Conservation (phyloP, 2,888 invertebrate species). For the Eucriotettix oculatus region DNA sequence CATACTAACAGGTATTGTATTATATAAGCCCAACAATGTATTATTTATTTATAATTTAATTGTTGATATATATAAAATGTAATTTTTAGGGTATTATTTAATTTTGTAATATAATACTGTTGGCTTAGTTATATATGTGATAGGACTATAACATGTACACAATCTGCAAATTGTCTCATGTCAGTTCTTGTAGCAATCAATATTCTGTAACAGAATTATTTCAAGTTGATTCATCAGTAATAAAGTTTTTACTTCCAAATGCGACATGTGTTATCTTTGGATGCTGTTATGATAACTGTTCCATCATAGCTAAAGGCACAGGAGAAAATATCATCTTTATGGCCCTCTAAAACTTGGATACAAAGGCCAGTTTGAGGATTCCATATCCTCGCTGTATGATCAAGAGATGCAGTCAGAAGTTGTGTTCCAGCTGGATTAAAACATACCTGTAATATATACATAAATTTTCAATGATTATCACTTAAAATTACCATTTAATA, state of each 20-base stretch:
- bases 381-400: slow-evolving; percentile 60
- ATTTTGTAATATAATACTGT: no score
- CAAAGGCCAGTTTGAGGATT: slow-evolving; percentile 40
- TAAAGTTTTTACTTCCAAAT: slow-evolving; percentile 50
- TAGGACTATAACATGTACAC: no score
- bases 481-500: no score
- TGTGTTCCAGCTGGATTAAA: slow-evolving; percentile 64
- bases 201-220: background rate
- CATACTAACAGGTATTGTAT: no score
- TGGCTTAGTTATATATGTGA: no score
- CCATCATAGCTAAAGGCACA: slow-evolving; percentile 65
- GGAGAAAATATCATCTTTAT: slow-evolving; percentile 66
- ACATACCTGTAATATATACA: slow-evolving; percentile 37
- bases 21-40: no score
- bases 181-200: background rate
- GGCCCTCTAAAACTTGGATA: slow-evolving; percentile 55
- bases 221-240: slow-evolving; percentile 18
- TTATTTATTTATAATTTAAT: no score
- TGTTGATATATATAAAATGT: no score
- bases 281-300: slow-evolving; percentile 61
- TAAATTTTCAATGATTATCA: background rate
- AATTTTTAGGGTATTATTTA: no score
- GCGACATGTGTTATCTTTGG: slow-evolving; percentile 66
- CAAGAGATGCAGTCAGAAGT: slow-evolving; percentile 58
- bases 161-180: no score